These are phyloP conservation scores for Allenopithecus nigroviridis DNA, from an alignment of 2,797 vertebrate species.

Conservation along the genomic window DNA sequence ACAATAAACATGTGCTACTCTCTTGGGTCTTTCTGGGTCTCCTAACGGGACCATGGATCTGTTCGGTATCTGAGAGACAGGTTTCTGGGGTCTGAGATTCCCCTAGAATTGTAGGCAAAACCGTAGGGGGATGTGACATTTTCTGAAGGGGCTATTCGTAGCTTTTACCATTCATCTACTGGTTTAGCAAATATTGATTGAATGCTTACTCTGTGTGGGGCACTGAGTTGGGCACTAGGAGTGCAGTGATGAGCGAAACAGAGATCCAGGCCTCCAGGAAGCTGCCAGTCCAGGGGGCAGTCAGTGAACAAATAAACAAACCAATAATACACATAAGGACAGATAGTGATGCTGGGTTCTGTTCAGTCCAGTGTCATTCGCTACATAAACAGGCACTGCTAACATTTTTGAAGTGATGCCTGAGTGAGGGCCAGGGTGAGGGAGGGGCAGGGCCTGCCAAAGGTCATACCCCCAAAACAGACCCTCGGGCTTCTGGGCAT, in stretches of 20 bases:
- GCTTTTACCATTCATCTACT: neutral
- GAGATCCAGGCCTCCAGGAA: conserved; percentile 6
- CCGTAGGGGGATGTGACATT: neutral
- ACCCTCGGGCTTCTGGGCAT: neutral
- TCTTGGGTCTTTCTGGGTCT: neutral
- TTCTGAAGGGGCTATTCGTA: neutral
- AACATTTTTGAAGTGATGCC: conserved; percentile 8
- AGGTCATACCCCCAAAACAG: neutral
- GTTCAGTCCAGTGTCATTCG: neutral
- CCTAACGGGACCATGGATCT: neutral
- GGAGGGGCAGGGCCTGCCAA: neutral
- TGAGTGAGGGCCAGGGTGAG: neutral
- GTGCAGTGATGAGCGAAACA: neutral
- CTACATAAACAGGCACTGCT: neutral
- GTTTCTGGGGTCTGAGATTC: neutral
- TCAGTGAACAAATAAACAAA: neutral
- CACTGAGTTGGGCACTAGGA: neutral
- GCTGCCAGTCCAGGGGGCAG: neutral
- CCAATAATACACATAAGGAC: neutral
- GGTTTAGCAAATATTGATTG: neutral
- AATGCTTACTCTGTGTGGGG: neutral
- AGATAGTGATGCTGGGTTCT: neutral
- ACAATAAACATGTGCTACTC: neutral
- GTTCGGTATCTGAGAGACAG: neutral
- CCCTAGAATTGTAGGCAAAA: neutral